Percentiles rank a stretch among this genome's conserved stretches.
phyloP scores from a whole-genome alignment of 2,113 vertebrate species.

The Urocolius indicus region DNA sequence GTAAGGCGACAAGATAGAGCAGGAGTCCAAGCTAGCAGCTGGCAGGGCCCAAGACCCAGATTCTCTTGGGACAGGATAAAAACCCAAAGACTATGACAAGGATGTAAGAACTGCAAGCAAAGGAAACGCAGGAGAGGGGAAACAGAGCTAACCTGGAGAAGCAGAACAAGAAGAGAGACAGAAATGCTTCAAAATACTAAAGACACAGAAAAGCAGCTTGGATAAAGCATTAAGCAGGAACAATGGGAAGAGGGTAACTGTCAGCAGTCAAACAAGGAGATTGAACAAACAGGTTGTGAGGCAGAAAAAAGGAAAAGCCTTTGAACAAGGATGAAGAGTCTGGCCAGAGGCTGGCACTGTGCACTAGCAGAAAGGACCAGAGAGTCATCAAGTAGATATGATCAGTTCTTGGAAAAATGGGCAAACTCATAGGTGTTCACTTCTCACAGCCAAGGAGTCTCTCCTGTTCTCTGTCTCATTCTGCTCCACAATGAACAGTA shows the following conservation, averaged over 20 bases:
- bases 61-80: not conserved
- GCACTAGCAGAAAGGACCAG: not conserved
- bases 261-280: not conserved
- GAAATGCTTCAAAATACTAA: not conserved
- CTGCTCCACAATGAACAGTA: not conserved
- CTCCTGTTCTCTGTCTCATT: not conserved
- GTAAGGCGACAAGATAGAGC: not conserved
- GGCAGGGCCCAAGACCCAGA: not conserved
- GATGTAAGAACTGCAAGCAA: not conserved
- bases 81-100: fast-evolving
- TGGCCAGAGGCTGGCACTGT: not conserved
- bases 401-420: fast-evolving
- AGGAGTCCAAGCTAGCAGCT: not conserved
- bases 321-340: not conserved
- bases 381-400: not conserved
- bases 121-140: not conserved
- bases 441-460: not conserved
- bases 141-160: not conserved
- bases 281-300: not conserved
- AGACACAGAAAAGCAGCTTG: not conserved
- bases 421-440: not conserved
- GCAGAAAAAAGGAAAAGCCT: not conserved
- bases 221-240: not conserved
- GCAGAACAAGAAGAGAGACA: not conserved
- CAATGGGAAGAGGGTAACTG: not conserved